Evolutionary conservation across 2,888 invertebrate species (phyloP).

Genomic region (Trisateles emortualis): DNA sequence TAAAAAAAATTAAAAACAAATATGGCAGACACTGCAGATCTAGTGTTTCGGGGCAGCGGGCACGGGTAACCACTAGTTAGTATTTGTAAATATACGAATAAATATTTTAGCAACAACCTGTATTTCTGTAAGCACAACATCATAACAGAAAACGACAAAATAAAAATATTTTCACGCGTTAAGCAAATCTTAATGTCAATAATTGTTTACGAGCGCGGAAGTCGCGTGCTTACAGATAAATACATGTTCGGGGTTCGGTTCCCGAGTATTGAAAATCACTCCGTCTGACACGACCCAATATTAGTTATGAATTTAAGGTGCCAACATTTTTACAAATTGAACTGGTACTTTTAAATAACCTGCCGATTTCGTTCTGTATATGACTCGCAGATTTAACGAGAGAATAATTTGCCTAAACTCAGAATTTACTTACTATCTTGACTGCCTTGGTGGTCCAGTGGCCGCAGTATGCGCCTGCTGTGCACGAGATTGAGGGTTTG

Average conservation of each 20-base stretch:
- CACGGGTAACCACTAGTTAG: too few species aligned
- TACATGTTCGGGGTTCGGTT: slow-evolving; percentile 59
- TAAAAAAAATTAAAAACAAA: too few species aligned
- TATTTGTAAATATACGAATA: too few species aligned
- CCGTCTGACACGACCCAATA: slow-evolving; percentile 45
- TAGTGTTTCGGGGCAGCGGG: too few species aligned
- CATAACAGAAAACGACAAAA: slow-evolving; percentile 13
- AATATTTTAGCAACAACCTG: slow-evolving; percentile 4
- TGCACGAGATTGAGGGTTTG: too few species aligned
- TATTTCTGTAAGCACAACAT: slow-evolving; percentile 27
- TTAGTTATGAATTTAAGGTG: slow-evolving; percentile 52
- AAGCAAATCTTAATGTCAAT: slow-evolving; percentile 53
- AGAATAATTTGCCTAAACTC: too few species aligned
- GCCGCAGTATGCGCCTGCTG: too few species aligned
- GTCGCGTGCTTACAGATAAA: slow-evolving; percentile 69
- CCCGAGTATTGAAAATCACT: slow-evolving; percentile 50
- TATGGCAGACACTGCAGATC: too few species aligned
- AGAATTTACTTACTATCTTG: too few species aligned
- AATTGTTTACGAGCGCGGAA: slow-evolving; percentile 61
- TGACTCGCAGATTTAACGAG: too few species aligned
- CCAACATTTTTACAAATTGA: slow-evolving; percentile 42
- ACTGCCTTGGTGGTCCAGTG: too few species aligned
- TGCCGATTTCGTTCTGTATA: too few species aligned
- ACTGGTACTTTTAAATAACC: not conserved
- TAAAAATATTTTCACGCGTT: slow-evolving; percentile 50